Evolutionary conservation across 1,140 invertebrate genomes (phyloP).

Genomic region (Conus betulinus): DNA sequence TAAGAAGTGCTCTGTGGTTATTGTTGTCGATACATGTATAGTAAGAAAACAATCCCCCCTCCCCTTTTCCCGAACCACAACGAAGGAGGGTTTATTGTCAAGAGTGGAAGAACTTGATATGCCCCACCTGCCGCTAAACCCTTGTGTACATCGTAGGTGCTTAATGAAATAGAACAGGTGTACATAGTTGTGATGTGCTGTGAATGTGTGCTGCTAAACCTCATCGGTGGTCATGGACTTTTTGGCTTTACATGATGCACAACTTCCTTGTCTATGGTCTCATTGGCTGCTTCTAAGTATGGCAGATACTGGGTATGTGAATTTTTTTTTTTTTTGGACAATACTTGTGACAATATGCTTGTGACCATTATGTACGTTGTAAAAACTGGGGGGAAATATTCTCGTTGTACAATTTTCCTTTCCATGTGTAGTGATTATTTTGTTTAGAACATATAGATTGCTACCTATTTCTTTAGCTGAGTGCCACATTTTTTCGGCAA

Average conservation of each 20-base stretch:
- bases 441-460: slow-evolving; percentile 19
- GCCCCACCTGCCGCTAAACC: background rate
- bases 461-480: slow-evolving; percentile 20
- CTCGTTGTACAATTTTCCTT: slow-evolving; percentile 4
- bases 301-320: background rate
- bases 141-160: background rate
- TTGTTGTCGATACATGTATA: background rate
- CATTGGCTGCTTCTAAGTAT: background rate
- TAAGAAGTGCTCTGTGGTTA: background rate
- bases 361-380: background rate
- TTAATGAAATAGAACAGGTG: background rate
- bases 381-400: background rate
- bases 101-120: background rate
- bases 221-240: no score
- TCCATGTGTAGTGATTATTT: slow-evolving; percentile 22
- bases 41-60: background rate
- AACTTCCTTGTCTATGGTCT: slow-evolving; percentile 12
- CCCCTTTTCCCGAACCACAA: background rate
- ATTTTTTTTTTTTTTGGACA: background rate
- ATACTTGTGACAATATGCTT: background rate
- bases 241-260: slow-evolving; percentile 6
- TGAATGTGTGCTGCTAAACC: background rate
- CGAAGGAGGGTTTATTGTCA: background rate
- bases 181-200: background rate
- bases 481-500: slow-evolving; percentile 28